Evolutionary conservation across 64 coral and sea anemone species (phyloP), one percentile per base, ranked within the genome.

Genomic region (Platygyra sinensis): DNA sequence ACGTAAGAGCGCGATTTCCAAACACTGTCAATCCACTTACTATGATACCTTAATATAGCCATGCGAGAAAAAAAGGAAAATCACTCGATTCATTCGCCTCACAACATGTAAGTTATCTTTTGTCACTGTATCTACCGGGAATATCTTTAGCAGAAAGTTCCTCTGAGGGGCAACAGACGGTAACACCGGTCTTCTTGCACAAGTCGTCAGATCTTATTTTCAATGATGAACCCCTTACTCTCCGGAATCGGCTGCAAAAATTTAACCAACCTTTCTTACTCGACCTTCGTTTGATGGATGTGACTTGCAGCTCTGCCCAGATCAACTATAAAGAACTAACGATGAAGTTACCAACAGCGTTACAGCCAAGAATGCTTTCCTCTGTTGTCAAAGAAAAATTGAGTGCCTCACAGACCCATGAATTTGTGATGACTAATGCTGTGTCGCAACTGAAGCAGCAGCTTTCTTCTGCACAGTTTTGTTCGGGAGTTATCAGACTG

Each of bases 321-420:
- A 89, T 30, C 52, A 89, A 63, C 22, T 64, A 84, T 18, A 84
- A 71, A 84, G 81, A 84, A 18, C 25, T 89, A 1, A 42, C 83
- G 22, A 83, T 83, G 20, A 89, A 83, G 18, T 17, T 93, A 28
- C 92, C 92, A 75, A 72, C 36, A 25, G 36, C 24, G 1, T 6
- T 89, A 30, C 77, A 77, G 2, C 92, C 92, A 18, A 30, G 12
- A 25, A 89, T 93, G 77, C 86, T 93, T 5, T 89, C 92, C 20
- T 55, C 52, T 3, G 52, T 49, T 8, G 92, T 93, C 14, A 71
- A 76, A 13, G 92, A 90, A 67, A 60, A 36, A 18, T 8, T 90
- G 2, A 29, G 33, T 63, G 15, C 8, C 13, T 8, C 80, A 12
- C 61, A 67, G 36, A 42, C 46, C 9, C 9, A 13, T 20, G 60